These are phyloP conservation scores for Galerucella calmariensis DNA, from an alignment of 2,888 invertebrate genomes.

Conservation along the genomic window DNA sequence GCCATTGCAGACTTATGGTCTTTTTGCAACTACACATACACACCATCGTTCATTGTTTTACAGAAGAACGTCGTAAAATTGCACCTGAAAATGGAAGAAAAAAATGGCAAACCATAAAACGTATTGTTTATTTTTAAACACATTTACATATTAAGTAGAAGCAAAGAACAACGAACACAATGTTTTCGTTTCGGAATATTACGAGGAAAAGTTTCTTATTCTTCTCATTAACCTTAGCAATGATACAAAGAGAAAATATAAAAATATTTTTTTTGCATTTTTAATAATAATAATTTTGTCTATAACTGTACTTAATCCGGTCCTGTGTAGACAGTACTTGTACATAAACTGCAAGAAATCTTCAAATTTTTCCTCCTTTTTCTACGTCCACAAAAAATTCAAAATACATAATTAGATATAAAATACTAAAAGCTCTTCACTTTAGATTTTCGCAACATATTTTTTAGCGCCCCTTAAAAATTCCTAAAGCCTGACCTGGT, in stretches of 20 bases:
- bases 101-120: constrained; percentile 12
- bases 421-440: no score
- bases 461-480: no score
- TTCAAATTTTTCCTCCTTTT: no score
- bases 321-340: no score
- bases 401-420: no score
- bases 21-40: constrained; percentile 5
- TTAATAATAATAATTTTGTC: no score
- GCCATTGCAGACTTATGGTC: constrained; percentile 14
- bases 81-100: constrained; percentile 14
- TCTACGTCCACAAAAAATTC: no score
- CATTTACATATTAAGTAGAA: neutral
- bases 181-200: neutral
- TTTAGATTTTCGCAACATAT: no score
- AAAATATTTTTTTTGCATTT: neutral
- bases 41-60: constrained; percentile 20
- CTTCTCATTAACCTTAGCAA: no score
- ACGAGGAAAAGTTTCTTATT: neutral
- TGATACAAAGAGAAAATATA: neutral
- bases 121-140: constrained; percentile 21
- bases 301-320: no score
- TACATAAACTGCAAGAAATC: no score
- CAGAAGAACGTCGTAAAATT: constrained; percentile 22
- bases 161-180: neutral
- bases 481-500: no score